These are phyloP conservation scores for Sebastes miniatus DNA, from an alignment of 2,797 vertebrate genomes.

Conservation along the genomic window DNA sequence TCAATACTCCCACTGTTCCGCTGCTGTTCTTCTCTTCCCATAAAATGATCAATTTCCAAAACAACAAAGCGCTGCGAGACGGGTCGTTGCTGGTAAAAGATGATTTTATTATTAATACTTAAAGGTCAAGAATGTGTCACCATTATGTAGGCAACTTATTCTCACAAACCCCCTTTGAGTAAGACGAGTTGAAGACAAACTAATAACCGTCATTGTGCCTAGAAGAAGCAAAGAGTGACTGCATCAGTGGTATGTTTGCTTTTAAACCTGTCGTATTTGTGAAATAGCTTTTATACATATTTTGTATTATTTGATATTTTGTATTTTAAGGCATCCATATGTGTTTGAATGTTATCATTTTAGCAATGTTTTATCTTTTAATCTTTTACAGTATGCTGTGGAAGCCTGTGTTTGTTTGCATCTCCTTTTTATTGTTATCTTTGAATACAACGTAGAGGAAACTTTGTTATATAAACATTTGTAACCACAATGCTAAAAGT, in stretches of 20 bases:
- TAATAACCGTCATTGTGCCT: constrained; percentile 27
- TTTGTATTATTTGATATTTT: background rate
- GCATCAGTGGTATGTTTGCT: constrained; percentile 59
- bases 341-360: background rate
- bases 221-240: constrained; percentile 40
- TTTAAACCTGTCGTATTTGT: background rate
- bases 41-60: constrained; percentile 70
- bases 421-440: background rate
- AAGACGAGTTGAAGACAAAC: constrained; percentile 23
- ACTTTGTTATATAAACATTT: background rate
- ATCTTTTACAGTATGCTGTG: background rate
- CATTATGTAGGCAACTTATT: constrained; percentile 21
- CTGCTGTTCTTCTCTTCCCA: constrained; percentile 58
- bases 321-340: background rate
- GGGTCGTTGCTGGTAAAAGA: constrained; percentile 62
- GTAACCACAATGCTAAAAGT: background rate
- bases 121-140: constrained; percentile 78
- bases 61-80: constrained; percentile 36
- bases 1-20: constrained; percentile 73
- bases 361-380: background rate
- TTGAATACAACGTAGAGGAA: background rate
- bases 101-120: constrained; percentile 58
- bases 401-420: background rate
- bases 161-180: constrained; percentile 50
- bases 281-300: background rate